Evolutionary conservation across 2,888 invertebrate species (phyloP), one percentile per base, ranked within the genome.

Genomic region (Gymnocheta viridis): DNA sequence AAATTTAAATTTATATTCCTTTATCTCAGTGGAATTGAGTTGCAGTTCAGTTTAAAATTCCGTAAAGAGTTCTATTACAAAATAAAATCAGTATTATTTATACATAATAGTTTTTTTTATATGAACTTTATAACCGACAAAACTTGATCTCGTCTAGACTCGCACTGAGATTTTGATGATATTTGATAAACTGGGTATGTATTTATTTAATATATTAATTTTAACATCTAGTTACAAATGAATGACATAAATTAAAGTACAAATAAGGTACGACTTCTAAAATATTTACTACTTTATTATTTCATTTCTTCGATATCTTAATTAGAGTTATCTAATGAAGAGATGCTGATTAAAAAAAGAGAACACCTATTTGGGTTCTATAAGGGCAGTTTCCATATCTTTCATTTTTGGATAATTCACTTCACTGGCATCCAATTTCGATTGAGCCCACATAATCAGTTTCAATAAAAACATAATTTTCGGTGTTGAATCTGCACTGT

Each of bases 351-450:
- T n/a, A n/a, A n/a, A n/a, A n/a, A 24, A 24, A n/a, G 22, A 47
- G 14, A 76, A 24, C 44, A 72, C 4, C 80, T 89, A 90, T 82
- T 91, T 91, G 14, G 88, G 88, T 80, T 97, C 96, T 89, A 98
- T 95, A 4, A 95, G 95, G 10, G 97, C 97, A 87, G 95, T 95
- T 41, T 97, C 96, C 83, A 99, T 93, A 91, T 98, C 97, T 41
- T 96, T 96, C 97, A 99, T 98, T 93, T 97, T 97, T 4, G 98
- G 98, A 91, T 98, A 99, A 91, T 96, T 96, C n/a, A 98, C 95
- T 92, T 97, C 98, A 90, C 97, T 97, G 90, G 96, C 97, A 91
- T 98, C 98, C 29, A 99, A 93, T 91, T 98, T 98, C 76, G 97
- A 96, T 92, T 99, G 98, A 0, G 98, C 97, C 99, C 99, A 99